Conservation (phyloP, 2,888 invertebrate species). For the Sphaerophoria rueppellii region DNA sequence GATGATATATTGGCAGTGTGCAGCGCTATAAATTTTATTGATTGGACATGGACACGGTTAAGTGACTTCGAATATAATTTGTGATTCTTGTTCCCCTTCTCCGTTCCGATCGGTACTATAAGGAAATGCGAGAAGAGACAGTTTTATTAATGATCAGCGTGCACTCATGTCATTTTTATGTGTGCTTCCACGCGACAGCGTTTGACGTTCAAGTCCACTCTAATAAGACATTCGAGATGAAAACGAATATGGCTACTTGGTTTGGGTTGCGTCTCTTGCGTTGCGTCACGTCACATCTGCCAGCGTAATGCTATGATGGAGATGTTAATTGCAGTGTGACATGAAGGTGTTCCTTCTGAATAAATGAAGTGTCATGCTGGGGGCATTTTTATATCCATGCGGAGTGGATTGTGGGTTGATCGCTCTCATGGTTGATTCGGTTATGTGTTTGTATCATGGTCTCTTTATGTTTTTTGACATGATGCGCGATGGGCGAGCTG, state of each 20-base stretch:
- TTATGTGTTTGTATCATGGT: neutral
- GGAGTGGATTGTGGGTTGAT: conserved; percentile 37
- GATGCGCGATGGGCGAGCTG: conserved; percentile 14
- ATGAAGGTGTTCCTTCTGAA: conserved; percentile 69
- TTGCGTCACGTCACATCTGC: too few relatives aligned
- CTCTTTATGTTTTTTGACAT: conserved; percentile 13
- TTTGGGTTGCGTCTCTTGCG: neutral
- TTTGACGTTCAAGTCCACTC: conserved; percentile 49
- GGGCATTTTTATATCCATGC: conserved; percentile 49
- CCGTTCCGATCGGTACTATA: neutral
- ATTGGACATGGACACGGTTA: conserved; percentile 73
- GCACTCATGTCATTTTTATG: conserved; percentile 62
- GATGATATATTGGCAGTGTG: conserved; percentile 72
- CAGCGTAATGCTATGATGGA: conserved; percentile 50
- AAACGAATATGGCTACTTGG: conserved; percentile 64
- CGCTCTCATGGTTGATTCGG: conserved; percentile 6
- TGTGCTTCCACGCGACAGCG: conserved; percentile 52
- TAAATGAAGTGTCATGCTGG: conserved; percentile 67
- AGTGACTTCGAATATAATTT: conserved; percentile 70
- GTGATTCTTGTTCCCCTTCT: conserved; percentile 39
- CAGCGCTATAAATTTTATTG: conserved; percentile 73
- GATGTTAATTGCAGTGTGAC: conserved; percentile 72
- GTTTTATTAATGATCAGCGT: conserved; percentile 65
- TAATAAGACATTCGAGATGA: conserved; percentile 71
- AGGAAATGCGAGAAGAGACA: neutral